A percentile compares a stretch with the other conserved stretches of the same genome.
phyloP scores from a whole-genome alignment of 2,113 vertebrate genomes.

The Peucedramus taeniatus region DNA sequence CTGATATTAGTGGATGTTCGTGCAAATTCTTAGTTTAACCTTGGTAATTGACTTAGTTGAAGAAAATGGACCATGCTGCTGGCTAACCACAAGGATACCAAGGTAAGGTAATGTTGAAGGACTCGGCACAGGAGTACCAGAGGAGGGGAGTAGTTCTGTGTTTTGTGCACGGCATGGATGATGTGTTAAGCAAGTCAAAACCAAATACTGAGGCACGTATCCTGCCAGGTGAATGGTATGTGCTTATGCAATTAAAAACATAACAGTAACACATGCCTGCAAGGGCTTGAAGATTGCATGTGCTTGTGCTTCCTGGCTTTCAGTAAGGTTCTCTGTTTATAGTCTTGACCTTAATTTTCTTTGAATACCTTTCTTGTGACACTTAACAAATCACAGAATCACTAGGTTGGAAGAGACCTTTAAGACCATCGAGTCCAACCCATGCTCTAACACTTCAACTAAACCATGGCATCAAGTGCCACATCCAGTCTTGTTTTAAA shows the following conservation, averaged over 20 bases:
- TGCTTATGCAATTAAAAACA: not conserved
- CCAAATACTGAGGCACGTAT: not conserved
- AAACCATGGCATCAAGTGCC: fast-evolving
- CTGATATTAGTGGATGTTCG: not conserved
- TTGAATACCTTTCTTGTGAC: not conserved
- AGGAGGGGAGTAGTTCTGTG: not conserved
- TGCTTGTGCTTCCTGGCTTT: not conserved
- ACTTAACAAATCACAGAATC: not conserved
- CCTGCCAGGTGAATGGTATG: not conserved
- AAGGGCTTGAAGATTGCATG: not conserved
- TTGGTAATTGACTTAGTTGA: not conserved
- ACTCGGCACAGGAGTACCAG: not conserved
- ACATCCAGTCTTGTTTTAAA: not conserved
- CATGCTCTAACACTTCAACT: not conserved
- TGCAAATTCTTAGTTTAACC: not conserved
- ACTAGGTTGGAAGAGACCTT: not conserved
- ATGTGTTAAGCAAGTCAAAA: not conserved
- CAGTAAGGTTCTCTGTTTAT: not conserved
- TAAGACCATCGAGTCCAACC: not conserved
- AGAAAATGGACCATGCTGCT: not conserved
- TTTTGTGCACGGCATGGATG: not conserved
- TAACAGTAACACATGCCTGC: not conserved
- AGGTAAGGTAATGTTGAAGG: not conserved
- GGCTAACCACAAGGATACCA: not conserved
- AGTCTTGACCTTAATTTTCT: not conserved